Evolutionary conservation across 2,113 vertebrate species (phyloP), one percentile per base, ranked within the genome.

Genomic region (Phyllopteryx taeniolatus): DNA sequence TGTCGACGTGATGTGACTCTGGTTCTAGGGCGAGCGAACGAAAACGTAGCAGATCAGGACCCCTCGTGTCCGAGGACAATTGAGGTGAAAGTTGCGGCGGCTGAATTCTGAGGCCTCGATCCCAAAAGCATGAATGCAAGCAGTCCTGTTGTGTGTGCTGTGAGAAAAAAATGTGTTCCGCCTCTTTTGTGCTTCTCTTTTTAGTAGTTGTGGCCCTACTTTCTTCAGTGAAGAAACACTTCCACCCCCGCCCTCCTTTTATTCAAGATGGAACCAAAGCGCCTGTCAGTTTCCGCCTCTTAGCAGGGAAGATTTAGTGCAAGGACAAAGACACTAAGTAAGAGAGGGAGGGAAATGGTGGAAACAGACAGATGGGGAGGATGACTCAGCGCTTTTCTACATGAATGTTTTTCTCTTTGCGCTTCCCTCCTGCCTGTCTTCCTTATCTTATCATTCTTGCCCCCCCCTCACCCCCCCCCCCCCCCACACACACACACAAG

Each of bases 1-100:
- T 90, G 96, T 99, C 73, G 97, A 99, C 91, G 97, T 99, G 90
- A 99, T 99, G 98, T 99, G 95, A 98, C 65, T 5, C 13, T 39
- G 73, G 71, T 72, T 66, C 31, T 51, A 51, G 65, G 81, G 56
- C 3, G 27, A 70, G 71, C 62, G 7, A 17, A 43, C 20, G 9
- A 73, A 60, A 71, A 53, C 79, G 74, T 80, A 82, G 78, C 75
- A 78, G 72, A 70, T 63, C 62, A 67, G 64, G 69, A 53, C 74
- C 80, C 71, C 63, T 79, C 20, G 15, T 60, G 70, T 79, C 70
- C 14, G 47, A 77, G 62, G 73, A 80, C 62, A 63, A 65, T 11
- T 0, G 68, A 68, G 74, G 70, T 72, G 53, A 75, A 72, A 71
- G 70, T 69, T 68, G 67, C 76, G 67, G 51, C 75, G 71, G 71